These are phyloP conservation scores for Oostethus manadensis DNA, from an alignment of 2,113 vertebrate genomes.

Conservation along the genomic window DNA sequence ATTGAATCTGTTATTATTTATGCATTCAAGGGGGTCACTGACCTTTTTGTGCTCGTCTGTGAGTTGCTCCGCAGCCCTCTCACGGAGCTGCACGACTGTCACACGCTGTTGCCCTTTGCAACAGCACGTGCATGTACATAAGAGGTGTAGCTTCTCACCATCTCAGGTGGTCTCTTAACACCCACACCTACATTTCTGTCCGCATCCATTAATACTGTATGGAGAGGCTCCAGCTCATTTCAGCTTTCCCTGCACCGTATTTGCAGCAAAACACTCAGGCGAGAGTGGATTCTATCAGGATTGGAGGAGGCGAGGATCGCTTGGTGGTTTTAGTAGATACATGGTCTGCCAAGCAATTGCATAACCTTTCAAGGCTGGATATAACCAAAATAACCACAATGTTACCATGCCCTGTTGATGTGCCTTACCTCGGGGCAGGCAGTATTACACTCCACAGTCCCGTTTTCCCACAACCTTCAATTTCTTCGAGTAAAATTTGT, in stretches of 20 bases:
- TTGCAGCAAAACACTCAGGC: conserved; percentile 25
- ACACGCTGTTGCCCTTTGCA: neutral
- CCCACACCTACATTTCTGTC: conserved; percentile 43
- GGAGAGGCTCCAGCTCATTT: conserved; percentile 14
- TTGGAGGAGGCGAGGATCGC: conserved; percentile 2
- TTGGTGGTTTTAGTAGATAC: neutral
- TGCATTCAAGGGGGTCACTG: too few relatives aligned
- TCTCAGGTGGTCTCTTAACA: conserved; percentile 34
- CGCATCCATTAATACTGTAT: conserved; percentile 25
- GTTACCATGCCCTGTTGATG: too few relatives aligned
- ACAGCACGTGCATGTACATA: neutral
- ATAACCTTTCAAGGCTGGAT: too few relatives aligned
- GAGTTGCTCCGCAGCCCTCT: neutral
- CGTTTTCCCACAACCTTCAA: too few relatives aligned
- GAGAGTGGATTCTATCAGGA: conserved; percentile 8
- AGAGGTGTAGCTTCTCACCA: conserved; percentile 22
- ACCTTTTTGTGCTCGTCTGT: too few relatives aligned
- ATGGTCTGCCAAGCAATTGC: too few relatives aligned
- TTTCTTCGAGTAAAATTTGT: too few relatives aligned
- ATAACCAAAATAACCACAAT: too few relatives aligned
- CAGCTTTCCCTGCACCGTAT: conserved; percentile 26
- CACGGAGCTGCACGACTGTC: neutral
- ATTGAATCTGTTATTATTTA: too few relatives aligned
- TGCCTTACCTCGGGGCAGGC: too few relatives aligned
- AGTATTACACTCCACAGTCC: too few relatives aligned